These are phyloP conservation scores for Theretra japonica DNA, from an alignment of 2,888 invertebrate species.

Conservation along the genomic window DNA sequence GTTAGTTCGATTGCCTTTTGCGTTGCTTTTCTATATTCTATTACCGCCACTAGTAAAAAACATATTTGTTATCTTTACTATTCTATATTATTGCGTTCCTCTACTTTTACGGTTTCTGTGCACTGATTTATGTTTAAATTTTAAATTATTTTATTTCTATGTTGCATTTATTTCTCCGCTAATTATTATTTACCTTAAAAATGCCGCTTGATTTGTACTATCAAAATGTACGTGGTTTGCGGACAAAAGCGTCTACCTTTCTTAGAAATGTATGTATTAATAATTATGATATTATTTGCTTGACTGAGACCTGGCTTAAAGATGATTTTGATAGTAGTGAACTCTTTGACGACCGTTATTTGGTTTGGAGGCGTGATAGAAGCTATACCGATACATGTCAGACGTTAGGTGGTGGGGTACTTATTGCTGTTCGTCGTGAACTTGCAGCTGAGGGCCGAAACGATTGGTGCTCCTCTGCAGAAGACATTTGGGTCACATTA, in stretches of 20 bases:
- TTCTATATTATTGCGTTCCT: not conserved
- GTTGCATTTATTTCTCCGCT: not conserved
- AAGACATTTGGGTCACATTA: not conserved
- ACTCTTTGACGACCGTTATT: not conserved
- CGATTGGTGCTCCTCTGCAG: conserved; percentile 1
- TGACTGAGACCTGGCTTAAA: not conserved
- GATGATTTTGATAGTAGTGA: not conserved
- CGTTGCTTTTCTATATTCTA: too few relatives aligned
- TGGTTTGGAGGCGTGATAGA: not conserved
- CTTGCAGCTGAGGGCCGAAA: not conserved
- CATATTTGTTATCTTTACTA: too few relatives aligned
- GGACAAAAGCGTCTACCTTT: not conserved
- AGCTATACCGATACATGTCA: not conserved
- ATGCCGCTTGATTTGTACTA: conserved; percentile 3
- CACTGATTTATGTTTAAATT: too few relatives aligned
- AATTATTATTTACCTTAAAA: not conserved
- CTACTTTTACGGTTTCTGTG: too few relatives aligned
- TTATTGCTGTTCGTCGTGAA: not conserved
- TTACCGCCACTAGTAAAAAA: too few relatives aligned
- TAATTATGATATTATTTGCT: not conserved
- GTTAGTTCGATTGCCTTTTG: too few relatives aligned
- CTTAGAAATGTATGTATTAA: not conserved
- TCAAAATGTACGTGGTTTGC: conserved; percentile 13
- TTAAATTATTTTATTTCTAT: too few relatives aligned
- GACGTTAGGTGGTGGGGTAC: conserved; percentile 1